phyloP scores from a whole-genome alignment of 2,797 vertebrate species.

The Clarias laeviceps region DNA sequence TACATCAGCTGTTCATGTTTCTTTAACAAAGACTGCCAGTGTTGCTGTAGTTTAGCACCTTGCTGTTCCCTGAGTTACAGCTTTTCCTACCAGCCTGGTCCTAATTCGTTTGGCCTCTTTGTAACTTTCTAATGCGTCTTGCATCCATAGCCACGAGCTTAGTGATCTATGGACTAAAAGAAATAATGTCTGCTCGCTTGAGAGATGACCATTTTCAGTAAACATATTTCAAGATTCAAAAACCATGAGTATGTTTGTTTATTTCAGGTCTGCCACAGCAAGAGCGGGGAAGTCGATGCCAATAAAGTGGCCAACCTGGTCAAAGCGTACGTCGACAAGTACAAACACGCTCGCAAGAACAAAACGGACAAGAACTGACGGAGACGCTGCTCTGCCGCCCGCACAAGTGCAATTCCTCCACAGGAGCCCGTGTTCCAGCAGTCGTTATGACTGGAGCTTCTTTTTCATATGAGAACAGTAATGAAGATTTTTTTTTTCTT shows the following conservation, averaged over 20 bases:
- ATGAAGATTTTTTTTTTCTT: constrained; percentile 59
- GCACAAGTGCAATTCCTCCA: constrained; percentile 91
- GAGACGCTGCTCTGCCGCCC: constrained; percentile 62
- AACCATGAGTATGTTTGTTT: neutral
- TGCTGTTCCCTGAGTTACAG: neutral
- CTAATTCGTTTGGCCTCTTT: neutral
- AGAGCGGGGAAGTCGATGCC: constrained; percentile 96
- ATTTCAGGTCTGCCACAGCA: constrained; percentile 92
- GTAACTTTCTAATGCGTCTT: neutral
- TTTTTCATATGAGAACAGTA: constrained; percentile 85
- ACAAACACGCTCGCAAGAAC: constrained; percentile 91
- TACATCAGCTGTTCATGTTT: neutral
- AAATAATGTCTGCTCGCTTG: neutral
- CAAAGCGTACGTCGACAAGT: constrained; percentile 97
- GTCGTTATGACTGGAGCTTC: constrained; percentile 75
- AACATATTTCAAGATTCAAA: neutral
- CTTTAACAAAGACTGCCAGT: neutral
- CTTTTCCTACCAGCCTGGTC: neutral
- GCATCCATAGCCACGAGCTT: neutral
- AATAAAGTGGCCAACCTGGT: constrained; percentile 95
- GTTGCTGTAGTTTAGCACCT: neutral
- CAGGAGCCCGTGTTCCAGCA: constrained; percentile 74
- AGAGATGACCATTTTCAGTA: neutral
- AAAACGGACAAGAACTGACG: constrained; percentile 69
- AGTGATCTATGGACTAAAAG: neutral